Evolutionary conservation across 1,140 invertebrate genomes (phyloP), one percentile per base, ranked within the genome.

Genomic region (Antheraea pernyi): DNA sequence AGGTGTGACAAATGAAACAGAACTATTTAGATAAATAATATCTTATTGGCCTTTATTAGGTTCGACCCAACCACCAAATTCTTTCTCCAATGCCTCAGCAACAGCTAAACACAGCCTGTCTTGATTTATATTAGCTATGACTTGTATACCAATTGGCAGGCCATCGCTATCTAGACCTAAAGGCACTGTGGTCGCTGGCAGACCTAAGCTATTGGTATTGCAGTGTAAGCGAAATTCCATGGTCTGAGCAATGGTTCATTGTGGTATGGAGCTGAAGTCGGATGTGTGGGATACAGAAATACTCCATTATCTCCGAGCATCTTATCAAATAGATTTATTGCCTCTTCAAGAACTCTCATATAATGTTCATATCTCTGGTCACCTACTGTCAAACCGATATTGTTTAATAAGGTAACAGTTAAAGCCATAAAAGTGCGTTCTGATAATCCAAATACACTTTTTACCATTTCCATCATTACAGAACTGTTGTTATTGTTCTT

Each of bases 171-270:
- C 95, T 22, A 99, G 86, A 11, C 98, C 98, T 83, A 99, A 91
- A 3, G 94, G 98, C 71, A 97, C 95, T 72, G 97, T 96, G 0
- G 97, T 99, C 0, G 97, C 96, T 7, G 98, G 98, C 10, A 99
- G 93, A 8, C 97, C 97, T 22, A 99, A 89, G 16, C 97, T 95
- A 93, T 99, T 99, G 69, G 99, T 97, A 99, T 95, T 3, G 95
- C 97, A 6, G 97, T 98, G 83, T 99, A 99, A 6, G 95, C 93
- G 89, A 98, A 99, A 87, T 99, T 99, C 76, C 97, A 96, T 3
- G 97, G 95, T 71, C 96, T 95, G 22, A 97, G 91, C 19, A 99
- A 85, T 11, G 98, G 96, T 80, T 98, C 96, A 76, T 97, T 95
- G 89, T 99, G 98, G 80, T 98, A 96, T 0, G 97, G 97, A 0